Percentiles rank a stretch among this genome's conserved stretches.
phyloP scores from a whole-genome alignment of 2,113 vertebrate genomes.

The Zosterops pallidus region DNA sequence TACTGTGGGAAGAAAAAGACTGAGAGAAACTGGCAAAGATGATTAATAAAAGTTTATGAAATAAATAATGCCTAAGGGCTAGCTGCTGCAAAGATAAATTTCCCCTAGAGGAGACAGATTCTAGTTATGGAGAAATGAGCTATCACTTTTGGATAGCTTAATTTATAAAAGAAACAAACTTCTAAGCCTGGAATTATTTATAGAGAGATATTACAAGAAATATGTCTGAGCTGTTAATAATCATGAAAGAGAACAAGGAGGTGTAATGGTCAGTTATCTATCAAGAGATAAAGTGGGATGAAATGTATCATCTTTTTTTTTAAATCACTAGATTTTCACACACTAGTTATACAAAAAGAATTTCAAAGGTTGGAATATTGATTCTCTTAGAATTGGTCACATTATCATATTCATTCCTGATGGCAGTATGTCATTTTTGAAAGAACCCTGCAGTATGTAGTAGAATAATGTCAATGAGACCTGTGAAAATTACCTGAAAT shows the following conservation, averaged over 20 bases:
- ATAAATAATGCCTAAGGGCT: slow-evolving; percentile 40
- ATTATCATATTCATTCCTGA: background rate
- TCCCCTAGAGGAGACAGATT: background rate
- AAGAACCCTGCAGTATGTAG: background rate
- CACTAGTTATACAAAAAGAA: background rate
- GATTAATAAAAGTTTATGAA: slow-evolving; percentile 20
- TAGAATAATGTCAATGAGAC: background rate
- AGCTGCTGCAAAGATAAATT: slow-evolving; percentile 39
- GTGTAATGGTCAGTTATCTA: slow-evolving; percentile 20
- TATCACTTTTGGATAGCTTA: slow-evolving; percentile 37
- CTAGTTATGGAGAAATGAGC: slow-evolving; percentile 6
- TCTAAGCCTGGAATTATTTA: slow-evolving; percentile 17
- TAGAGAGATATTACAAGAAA: slow-evolving; percentile 9
- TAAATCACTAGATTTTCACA: background rate
- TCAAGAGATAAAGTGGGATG: background rate
- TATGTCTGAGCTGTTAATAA: slow-evolving; percentile 22
- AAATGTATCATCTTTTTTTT: background rate
- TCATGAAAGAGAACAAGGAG: background rate
- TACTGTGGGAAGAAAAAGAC: background rate
- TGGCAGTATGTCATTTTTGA: background rate
- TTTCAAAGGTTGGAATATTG: background rate
- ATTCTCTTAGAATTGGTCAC: background rate
- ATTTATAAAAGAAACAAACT: slow-evolving; percentile 52
- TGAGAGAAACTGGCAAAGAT: background rate
- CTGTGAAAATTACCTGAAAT: background rate